Conservation (phyloP, 2,113 vertebrate species). For the Larimichthys crocea region DNA sequence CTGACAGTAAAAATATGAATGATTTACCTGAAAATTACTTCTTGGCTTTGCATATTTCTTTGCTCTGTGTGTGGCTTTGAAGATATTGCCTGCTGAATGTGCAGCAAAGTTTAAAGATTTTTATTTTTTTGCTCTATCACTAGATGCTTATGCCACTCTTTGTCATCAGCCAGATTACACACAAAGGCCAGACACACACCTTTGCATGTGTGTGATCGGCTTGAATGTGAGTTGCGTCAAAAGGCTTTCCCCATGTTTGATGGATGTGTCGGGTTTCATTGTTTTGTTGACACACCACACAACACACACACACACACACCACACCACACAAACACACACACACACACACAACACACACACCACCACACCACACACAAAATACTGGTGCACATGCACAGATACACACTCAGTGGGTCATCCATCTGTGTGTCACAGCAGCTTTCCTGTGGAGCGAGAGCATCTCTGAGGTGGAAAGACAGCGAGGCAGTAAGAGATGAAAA, state of each 20-base stretch:
- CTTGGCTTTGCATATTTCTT: neutral
- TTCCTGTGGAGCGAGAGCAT: neutral
- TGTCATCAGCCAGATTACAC: conserved; percentile 52
- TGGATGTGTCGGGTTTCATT: conserved; percentile 58
- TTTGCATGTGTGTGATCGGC: conserved; percentile 43
- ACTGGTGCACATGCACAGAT: neutral
- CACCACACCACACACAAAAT: neutral
- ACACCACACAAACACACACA: conserved; percentile 7
- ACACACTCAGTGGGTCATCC: conserved; percentile 30
- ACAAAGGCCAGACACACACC: conserved; percentile 44
- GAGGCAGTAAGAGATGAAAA: conserved; percentile 8
- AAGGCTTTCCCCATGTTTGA: conserved; percentile 64
- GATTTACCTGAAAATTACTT: neutral
- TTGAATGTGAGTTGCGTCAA: conserved; percentile 27
- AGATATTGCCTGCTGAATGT: conserved; percentile 5
- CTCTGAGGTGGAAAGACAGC: conserved; percentile 14
- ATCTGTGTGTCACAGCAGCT: conserved; percentile 17
- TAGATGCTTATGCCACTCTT: conserved; percentile 25
- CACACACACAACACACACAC: conserved; percentile 12
- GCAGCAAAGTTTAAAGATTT: neutral
- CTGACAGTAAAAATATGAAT: neutral
- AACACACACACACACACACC: neutral
- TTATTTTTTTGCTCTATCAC: neutral
- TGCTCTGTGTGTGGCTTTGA: neutral
- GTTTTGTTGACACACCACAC: conserved; percentile 44